phyloP scores from a whole-genome alignment of 2,888 invertebrate species.

The Lumbricus terrestris region DNA sequence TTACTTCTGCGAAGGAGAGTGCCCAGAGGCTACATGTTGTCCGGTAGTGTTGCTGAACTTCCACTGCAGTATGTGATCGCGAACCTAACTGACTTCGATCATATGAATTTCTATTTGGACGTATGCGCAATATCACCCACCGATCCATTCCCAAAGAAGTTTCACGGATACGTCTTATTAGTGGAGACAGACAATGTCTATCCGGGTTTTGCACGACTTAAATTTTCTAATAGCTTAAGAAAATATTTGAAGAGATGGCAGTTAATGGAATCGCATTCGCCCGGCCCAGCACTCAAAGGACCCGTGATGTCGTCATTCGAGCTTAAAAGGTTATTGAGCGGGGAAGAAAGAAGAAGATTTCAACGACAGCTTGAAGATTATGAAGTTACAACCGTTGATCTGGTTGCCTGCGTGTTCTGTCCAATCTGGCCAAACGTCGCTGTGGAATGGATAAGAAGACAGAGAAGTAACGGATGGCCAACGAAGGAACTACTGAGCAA shows the following conservation, averaged over 20 bases:
- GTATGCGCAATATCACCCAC: not conserved
- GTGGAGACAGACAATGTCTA: not conserved
- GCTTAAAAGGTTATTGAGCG: not conserved
- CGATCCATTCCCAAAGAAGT: not conserved
- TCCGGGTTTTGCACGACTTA: not conserved
- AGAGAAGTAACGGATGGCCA: not conserved
- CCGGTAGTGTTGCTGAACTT: not conserved
- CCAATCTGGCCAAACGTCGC: not conserved
- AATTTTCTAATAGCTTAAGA: not conserved
- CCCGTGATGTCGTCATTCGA: not conserved
- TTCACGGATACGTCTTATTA: not conserved
- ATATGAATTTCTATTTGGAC: not conserved
- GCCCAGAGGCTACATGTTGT: not conserved
- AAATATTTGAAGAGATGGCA: not conserved
- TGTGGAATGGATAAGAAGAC: not conserved
- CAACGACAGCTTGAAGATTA: not conserved
- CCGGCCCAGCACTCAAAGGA: not conserved
- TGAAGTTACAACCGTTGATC: not conserved
- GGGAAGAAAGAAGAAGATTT: not conserved
- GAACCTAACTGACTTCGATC: not conserved
- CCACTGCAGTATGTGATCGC: not conserved
- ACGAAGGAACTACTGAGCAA: not conserved
- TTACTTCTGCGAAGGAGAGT: not conserved
- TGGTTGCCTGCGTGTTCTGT: not conserved
- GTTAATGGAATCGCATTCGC: not conserved